Evolutionary conservation across 1,140 invertebrate genomes (phyloP), one percentile per base, ranked within the genome.

Genomic region (Magallana ariakensis): DNA sequence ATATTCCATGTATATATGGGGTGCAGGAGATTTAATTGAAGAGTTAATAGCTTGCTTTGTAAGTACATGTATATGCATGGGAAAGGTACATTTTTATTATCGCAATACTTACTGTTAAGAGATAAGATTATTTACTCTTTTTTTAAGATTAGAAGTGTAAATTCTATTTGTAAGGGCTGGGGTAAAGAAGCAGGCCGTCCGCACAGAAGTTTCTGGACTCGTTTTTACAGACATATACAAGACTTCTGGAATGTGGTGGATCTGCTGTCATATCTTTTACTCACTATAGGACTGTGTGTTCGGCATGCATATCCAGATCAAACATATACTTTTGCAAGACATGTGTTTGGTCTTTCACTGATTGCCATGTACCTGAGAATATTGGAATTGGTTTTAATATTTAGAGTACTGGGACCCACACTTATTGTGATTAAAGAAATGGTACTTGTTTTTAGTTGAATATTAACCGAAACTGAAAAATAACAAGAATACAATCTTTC

Each of bases 161-260:
- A 33, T 1, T 33, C 33, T 33, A 1, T 33, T 9, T n/a, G 19
- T 1, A 19, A 66, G 62, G 62, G 62, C 9, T 66, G 62, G 9
- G 5, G 9, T 0, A 9, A 83, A 22, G 0, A n/a, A 66, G 9
- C 1, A 22, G 80, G 33, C 53, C 33, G 33, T 53, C 53, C 80
- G 16, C 80, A 81, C 11, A 15, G 80, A 4, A n/a, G 33, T 9
- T 81, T 53, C 13, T 81, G 11, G 1, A 7, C 33, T 2, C 11
- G 80, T 5, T 13, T 81, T 11, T 46, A 53, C 3, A 46, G 80
- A 81, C n/a, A 86, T 57, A 16, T 86, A 16, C 15, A 81, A 5
- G 80, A 86, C 55, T 81, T 86, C 33, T 86, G 85, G 85, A 86
- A 81, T 60, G 22, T 26, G 9, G 70, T 86, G 85, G 85, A 86